Percentiles rank a stretch among this genome's conserved stretches.
Evolutionary conservation across 35 echinoderm and acorn worm species (phyloP).

Genomic region (Diadema setosum): DNA sequence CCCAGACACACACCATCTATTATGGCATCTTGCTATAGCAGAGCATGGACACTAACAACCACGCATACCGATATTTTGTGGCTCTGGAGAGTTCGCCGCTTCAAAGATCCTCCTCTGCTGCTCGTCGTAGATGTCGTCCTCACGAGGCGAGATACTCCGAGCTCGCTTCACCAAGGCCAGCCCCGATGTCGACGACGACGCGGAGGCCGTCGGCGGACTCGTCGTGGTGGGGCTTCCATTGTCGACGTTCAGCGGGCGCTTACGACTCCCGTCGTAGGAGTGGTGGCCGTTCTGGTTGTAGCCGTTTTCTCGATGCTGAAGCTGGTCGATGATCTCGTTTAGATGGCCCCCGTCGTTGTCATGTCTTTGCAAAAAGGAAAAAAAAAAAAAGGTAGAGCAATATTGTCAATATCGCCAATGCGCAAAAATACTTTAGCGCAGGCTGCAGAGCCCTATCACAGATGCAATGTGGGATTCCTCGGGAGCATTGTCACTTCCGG

Average conservation of each 20-base stretch:
- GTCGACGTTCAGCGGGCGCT: slow-evolving; percentile 20
- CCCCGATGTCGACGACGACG: not conserved
- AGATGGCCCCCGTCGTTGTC: slow-evolving; percentile 16
- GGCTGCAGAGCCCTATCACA: too few relatives aligned
- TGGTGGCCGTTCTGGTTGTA: not conserved
- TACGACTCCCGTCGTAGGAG: not conserved
- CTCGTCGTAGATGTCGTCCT: slow-evolving; percentile 82
- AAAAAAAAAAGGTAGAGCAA: not conserved
- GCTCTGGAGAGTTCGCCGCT: slow-evolving; percentile 91
- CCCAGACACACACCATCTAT: too few relatives aligned
- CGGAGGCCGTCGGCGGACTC: not conserved
- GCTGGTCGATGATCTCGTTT: slow-evolving; percentile 62
- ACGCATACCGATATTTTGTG: slow-evolving; percentile 80
- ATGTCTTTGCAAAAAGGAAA: not conserved
- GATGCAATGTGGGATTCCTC: too few relatives aligned
- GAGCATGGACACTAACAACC: too few relatives aligned
- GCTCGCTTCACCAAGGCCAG: slow-evolving; percentile 37
- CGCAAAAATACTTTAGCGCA: not conserved
- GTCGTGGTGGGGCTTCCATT: not conserved
- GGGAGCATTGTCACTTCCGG: too few relatives aligned
- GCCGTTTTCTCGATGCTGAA: slow-evolving; percentile 23
- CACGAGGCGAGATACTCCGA: slow-evolving; percentile 61
- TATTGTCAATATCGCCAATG: not conserved
- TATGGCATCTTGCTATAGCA: too few relatives aligned
- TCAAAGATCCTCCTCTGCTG: slow-evolving; percentile 89